Base-by-base conservation (phyloP, 2,113 vertebrate species). In the Isurus oxyrinchus region DNA sequence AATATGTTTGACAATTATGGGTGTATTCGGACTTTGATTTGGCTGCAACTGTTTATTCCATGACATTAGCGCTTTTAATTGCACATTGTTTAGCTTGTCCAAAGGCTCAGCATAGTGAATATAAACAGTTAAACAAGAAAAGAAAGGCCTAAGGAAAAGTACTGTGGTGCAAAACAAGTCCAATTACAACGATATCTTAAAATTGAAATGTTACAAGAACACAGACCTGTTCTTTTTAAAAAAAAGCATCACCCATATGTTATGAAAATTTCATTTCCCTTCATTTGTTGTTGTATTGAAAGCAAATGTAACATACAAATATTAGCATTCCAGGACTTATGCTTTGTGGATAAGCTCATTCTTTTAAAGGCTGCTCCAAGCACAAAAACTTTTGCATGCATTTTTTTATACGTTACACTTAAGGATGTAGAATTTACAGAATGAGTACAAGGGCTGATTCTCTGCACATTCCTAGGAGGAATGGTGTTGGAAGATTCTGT, bases 31-130 rank as follows among this genome's bases (percentile, higher is more conserved):
- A 67, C 67, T 95, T 95, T 95, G 44, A 49, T 95, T 95, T 35
- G 67, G 13, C 67, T 95, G 44, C 49, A 49, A 19, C 66, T 95
- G 94, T 95, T 95, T 95, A 95, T 72, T 95, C 44, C 27, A 55
- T 76, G 94, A 72, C 5, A 95, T 95, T 95, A 55, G 3, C 35
- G 55, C 27, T 95, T 53, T 16, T 95, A 95, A 95, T 72, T 95
- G 44, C 94, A 95, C 66, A 72, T 72, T 95, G 94, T 95, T 95
- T 72, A 95, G 66, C 72, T 76, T 95, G 94, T 95, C 67, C 49
- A 72, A 95, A 53, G 23, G 11, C 49, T 53, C 67, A 55, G 44
- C 25, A 95, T 23, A 35, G 67, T 95, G 94, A 95, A 53, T 72
- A 19, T 72, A 95, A 95, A 95, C 94, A 76, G 66, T 95, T 95